Evolutionary conservation across 2,888 invertebrate genomes (phyloP).

Genomic region (Drosophila eohydei): DNA sequence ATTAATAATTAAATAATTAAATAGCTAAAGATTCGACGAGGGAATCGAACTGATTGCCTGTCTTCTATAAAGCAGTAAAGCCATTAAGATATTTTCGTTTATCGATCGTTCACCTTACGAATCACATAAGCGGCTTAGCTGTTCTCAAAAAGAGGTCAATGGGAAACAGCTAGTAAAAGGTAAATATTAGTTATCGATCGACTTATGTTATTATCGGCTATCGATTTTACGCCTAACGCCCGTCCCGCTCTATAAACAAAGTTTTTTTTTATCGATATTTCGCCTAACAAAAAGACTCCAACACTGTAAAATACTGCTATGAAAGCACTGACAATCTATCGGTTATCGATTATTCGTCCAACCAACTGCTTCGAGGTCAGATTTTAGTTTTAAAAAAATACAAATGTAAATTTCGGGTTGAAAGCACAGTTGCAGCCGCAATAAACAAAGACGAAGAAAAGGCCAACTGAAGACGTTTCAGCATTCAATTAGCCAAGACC

Average conservation of each 20-base stretch:
- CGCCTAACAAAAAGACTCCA: neutral
- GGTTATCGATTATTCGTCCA: neutral
- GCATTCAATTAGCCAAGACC: slow-evolving; percentile 30
- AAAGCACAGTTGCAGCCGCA: slow-evolving; percentile 5
- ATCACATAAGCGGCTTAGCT: neutral
- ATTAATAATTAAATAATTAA: slow-evolving; percentile 1
- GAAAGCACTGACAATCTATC: neutral
- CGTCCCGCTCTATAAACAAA: too few relatives aligned
- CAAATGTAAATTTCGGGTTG: neutral
- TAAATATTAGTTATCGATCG: too few relatives aligned
- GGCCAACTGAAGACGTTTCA: slow-evolving; percentile 6
- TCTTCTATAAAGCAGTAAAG: neutral
- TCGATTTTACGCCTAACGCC: neutral
- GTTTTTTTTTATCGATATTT: neutral
- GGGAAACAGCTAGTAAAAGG: too few relatives aligned
- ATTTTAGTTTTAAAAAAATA: neutral
- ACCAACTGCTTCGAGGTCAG: neutral
- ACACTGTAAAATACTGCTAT: neutral
- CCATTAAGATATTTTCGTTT: neutral
- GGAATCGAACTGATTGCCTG: neutral
- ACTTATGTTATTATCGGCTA: neutral
- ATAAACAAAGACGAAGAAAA: neutral
- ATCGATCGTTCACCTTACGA: neutral
- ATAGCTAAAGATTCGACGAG: neutral
- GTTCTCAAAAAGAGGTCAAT: neutral